Evolutionary conservation across 2,888 invertebrate species (phyloP).

Genomic region (Byasa hedistus): DNA sequence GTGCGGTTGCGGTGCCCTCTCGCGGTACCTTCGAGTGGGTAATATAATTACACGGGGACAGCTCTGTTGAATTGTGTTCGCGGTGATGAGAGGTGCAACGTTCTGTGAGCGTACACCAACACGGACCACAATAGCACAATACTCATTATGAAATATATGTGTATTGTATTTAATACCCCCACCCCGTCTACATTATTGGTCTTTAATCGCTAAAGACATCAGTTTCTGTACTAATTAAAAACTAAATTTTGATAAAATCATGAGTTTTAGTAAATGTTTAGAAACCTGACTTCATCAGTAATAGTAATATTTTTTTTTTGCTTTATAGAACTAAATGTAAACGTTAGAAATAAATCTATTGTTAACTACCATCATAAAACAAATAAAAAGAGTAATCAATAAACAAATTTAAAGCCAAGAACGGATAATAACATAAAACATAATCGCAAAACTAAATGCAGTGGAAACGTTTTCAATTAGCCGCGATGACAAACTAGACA

Average conservation of each 20-base stretch:
- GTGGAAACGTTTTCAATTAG: conserved; percentile 21
- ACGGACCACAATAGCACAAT: conserved; percentile 41
- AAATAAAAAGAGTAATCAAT: too few relatives aligned
- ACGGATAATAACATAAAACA: background rate
- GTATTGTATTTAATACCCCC: conserved; percentile 37
- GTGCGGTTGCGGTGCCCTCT: conserved; percentile 59
- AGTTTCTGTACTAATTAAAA: too few relatives aligned
- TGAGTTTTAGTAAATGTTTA: too few relatives aligned
- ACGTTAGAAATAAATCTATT: too few relatives aligned
- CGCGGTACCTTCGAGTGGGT: conserved; percentile 57
- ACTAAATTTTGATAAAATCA: too few relatives aligned
- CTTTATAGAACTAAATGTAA: too few relatives aligned
- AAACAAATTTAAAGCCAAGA: too few relatives aligned
- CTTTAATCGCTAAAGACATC: too few relatives aligned
- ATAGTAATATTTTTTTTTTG: too few relatives aligned
- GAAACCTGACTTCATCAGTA: too few relatives aligned
- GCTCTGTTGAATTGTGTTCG: conserved; percentile 48
- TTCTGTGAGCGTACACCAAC: conserved; percentile 45
- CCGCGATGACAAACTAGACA: conserved; percentile 48
- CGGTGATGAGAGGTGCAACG: conserved; percentile 39
- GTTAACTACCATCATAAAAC: too few relatives aligned
- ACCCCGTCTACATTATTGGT: too few relatives aligned
- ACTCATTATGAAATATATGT: conserved; percentile 29
- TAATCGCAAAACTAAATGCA: conserved; percentile 24
- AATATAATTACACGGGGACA: conserved; percentile 61